Evolutionary conservation across 1,140 invertebrate species (phyloP).

Genomic region (Trigoniulus corallinus): DNA sequence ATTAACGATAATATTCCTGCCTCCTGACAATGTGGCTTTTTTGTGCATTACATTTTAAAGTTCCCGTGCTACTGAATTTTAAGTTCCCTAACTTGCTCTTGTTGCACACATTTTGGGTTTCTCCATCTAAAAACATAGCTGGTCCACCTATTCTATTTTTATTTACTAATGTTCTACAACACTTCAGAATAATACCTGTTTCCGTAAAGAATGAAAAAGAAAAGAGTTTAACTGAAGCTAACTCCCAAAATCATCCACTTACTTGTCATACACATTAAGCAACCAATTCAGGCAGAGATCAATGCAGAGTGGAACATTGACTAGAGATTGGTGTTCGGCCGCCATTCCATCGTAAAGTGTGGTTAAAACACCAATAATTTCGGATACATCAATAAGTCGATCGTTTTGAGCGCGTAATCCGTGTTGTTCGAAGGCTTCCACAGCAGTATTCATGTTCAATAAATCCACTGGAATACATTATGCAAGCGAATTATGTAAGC

Average conservation of each 20-base stretch:
- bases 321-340: slow-evolving; percentile 40
- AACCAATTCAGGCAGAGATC: slow-evolving; percentile 96
- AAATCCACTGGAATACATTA: slow-evolving; percentile 55
- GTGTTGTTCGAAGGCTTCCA: slow-evolving; percentile 88
- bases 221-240: too few species aligned
- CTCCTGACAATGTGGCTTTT: too few species aligned
- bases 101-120: too few species aligned
- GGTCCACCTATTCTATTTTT: too few species aligned
- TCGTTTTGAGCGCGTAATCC: slow-evolving; percentile 87
- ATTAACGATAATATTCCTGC: too few species aligned
- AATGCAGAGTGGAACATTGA: slow-evolving; percentile 67
- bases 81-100: too few species aligned
- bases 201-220: too few species aligned
- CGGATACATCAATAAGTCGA: slow-evolving; percentile 80
- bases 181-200: too few species aligned
- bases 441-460: slow-evolving; percentile 60
- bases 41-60: too few species aligned
- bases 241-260: slow-evolving; percentile 19
- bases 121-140: too few species aligned
- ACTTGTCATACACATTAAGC: slow-evolving; percentile 93
- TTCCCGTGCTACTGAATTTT: too few species aligned
- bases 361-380: slow-evolving; percentile 84
- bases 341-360: slow-evolving; percentile 70
- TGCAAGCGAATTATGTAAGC: slow-evolving; percentile 1
- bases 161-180: too few species aligned